phyloP scores from a whole-genome alignment of 1,140 invertebrate species.

The Papilio polytes region DNA sequence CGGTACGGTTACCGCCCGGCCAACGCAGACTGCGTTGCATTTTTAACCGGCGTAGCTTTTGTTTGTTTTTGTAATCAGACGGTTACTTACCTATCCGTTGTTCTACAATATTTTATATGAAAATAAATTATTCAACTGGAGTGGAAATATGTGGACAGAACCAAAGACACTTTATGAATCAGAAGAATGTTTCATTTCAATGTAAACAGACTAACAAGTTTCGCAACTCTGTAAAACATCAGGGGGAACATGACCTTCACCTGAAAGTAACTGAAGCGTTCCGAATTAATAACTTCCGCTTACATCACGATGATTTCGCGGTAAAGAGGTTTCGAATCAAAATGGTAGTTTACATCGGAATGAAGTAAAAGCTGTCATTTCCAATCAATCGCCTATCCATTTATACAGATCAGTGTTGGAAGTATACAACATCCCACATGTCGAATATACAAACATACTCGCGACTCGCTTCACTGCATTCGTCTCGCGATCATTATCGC shows the following conservation, averaged over 20 bases:
- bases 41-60: conserved; percentile 59
- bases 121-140: conserved; percentile 30
- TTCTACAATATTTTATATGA: conserved; percentile 34
- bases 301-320: not conserved
- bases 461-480: conserved; percentile 19
- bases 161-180: not conserved
- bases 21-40: conserved; percentile 52
- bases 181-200: conserved; percentile 8
- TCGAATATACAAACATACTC: not conserved
- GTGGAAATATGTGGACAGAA: conserved; percentile 21
- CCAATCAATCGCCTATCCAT: no score
- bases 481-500: conserved; percentile 32
- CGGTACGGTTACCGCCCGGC: conserved; percentile 49
- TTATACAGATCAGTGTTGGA: no score
- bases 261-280: not conserved
- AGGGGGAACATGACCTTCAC: not conserved
- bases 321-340: no score
- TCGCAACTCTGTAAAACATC: not conserved
- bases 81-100: conserved; percentile 39
- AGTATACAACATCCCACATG: not conserved
- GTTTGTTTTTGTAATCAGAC: conserved; percentile 72
- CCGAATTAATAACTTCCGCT: not conserved
- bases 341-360: no score
- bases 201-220: conserved; percentile 16
- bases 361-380: no score